These are phyloP conservation scores for Neodiprion pinetum DNA, from an alignment of 1,140 invertebrate species.

Conservation along the genomic window DNA sequence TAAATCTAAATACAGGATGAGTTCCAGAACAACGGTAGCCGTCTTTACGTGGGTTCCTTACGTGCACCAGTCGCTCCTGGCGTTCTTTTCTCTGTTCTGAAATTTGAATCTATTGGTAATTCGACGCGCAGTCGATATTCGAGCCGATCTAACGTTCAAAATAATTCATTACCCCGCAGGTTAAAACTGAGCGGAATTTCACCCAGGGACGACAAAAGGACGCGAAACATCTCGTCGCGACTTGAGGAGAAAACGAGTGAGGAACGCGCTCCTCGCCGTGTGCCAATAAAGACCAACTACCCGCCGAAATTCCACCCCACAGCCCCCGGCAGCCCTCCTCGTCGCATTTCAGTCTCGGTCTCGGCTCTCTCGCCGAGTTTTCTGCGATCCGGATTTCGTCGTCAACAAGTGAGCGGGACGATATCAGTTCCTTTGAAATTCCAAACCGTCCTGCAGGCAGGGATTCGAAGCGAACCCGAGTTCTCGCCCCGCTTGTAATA, in stretches of 20 bases:
- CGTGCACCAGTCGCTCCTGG: no score
- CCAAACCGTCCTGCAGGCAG: not conserved
- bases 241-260: not conserved
- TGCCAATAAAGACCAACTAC: not conserved
- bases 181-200: no score
- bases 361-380: not conserved
- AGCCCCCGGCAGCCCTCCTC: not conserved
- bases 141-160: no score
- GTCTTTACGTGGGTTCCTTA: no score
- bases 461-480: not conserved
- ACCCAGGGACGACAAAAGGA: not conserved
- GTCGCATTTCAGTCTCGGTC: not conserved
- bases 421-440: not conserved
- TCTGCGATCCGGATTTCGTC: slow-evolving; percentile 1
- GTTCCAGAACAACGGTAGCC: no score
- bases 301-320: not conserved
- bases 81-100: no score
- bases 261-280: not conserved
- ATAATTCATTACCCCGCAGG: no score
- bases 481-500: not conserved
- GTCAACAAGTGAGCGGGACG: slow-evolving; percentile 4
- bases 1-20: no score
- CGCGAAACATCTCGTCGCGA: not conserved
- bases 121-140: no score
- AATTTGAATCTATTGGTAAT: no score